phyloP scores from a whole-genome alignment of 2,797 vertebrate genomes.

The Leucoraja ocellata region DNA sequence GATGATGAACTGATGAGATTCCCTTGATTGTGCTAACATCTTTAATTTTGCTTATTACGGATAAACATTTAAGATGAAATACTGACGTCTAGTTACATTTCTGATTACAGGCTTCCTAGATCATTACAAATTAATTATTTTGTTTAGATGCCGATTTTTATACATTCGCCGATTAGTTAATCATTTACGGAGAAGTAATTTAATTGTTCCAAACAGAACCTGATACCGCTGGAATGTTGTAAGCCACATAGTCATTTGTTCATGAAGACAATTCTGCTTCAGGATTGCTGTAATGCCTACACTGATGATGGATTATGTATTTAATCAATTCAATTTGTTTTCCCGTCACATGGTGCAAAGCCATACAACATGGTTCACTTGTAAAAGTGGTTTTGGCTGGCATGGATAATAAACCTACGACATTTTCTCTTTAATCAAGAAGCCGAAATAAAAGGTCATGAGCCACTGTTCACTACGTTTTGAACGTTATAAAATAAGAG shows the following conservation, averaged over 20 bases:
- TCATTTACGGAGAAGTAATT: background rate
- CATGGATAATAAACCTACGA: background rate
- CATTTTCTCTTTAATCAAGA: background rate
- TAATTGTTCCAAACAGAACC: background rate
- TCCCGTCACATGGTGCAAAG: background rate
- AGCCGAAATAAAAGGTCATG: background rate
- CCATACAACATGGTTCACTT: background rate
- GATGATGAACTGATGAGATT: background rate
- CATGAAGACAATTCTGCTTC: background rate
- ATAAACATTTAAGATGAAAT: background rate
- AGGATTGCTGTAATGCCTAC: too few relatives aligned
- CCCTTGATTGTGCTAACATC: background rate
- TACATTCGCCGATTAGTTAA: background rate
- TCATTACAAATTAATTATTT: background rate
- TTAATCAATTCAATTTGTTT: background rate
- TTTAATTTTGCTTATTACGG: background rate
- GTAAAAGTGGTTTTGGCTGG: background rate
- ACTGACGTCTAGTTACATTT: background rate
- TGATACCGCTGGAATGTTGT: background rate
- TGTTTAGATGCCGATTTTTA: background rate
- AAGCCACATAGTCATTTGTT: background rate
- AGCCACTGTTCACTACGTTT: background rate
- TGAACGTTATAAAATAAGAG: background rate
- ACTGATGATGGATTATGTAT: too few relatives aligned
- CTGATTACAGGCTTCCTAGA: background rate